Evolutionary conservation across 2,113 vertebrate genomes (phyloP).

Genomic region (Cercopithecus mona): DNA sequence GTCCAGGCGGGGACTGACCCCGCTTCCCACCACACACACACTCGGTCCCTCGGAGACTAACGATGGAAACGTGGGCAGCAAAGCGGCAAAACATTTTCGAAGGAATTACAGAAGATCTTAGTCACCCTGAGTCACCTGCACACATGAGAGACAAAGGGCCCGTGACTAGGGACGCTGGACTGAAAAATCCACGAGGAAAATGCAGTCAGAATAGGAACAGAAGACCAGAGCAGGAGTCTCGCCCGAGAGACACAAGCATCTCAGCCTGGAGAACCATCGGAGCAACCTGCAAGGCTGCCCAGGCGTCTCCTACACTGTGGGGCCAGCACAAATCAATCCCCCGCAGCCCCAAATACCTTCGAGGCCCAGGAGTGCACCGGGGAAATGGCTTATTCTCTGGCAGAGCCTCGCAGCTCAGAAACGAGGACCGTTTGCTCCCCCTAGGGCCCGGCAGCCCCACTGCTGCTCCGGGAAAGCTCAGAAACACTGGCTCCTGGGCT

Average conservation of each 20-base stretch:
- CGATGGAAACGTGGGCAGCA: not conserved
- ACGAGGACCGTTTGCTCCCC: not conserved
- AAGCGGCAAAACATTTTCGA: not conserved
- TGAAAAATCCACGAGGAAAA: not conserved
- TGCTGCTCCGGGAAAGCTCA: not conserved
- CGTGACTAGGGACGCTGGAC: not conserved
- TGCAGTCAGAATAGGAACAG: rapidly evolving
- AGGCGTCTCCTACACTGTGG: not conserved
- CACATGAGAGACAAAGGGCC: rapidly evolving
- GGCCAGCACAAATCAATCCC: not conserved
- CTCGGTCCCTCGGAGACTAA: not conserved
- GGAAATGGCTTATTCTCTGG: not conserved
- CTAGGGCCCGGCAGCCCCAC: rapidly evolving
- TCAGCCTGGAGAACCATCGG: not conserved
- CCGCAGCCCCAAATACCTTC: rapidly evolving
- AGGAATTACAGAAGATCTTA: not conserved
- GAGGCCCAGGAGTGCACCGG: not conserved
- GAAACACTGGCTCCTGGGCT: not conserved
- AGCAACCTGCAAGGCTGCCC: no score
- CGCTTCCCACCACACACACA: not conserved
- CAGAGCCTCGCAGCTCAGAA: not conserved
- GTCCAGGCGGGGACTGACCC: not conserved
- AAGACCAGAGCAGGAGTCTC: not conserved
- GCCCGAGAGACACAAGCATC: no score
- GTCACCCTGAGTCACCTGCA: not conserved